Evolutionary conservation across 2,888 invertebrate genomes (phyloP), one percentile per base, ranked within the genome.

Genomic region (Quadroppia sp.): DNA sequence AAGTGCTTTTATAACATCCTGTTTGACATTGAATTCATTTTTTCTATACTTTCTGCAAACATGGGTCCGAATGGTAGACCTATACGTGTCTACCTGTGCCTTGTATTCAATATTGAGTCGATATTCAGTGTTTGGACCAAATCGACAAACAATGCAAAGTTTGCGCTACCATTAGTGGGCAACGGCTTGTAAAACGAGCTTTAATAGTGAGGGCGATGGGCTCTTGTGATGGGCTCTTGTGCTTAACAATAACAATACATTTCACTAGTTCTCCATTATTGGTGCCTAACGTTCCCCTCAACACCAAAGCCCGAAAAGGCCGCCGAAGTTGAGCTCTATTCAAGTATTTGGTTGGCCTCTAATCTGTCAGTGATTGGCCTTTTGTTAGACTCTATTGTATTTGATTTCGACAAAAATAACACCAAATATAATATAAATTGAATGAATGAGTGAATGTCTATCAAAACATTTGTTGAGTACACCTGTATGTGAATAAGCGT

Each of bases 131-230:
- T 45, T 69, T 25, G 25, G 28, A 32, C 40, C 23, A 20, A 42
- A 69, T 25, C 25, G 69, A 45, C 69, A 69, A 69, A 69, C 69
- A 69, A 69, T 25, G 69, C 17, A 15, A 42, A 17, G 40, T 13
- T 69, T 69, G 69, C 42, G 36, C 28, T 45, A 28, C 69, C 69
- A 69, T 69, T 69, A 69, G 69, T 69, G 69, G 23, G 69, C 69
- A 69, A 69, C 69, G 69, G 69, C 69, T 69, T 69, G 69, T 69
- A 69, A 69, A 69, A 69, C 69, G 69, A 69, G 69, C 69, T 69
- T 69, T 69, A 40, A 45, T 42, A 69, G 69, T 69, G 40, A 42
- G 45, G 42, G 69, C 20, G 69, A 69, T 67, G 25, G 69, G 69
- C 40, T 64, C 64, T 45, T 20, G 13, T 23, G 69, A 69, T 67